phyloP scores from a whole-genome alignment of 1,140 invertebrate genomes.

The Nephotettix cincticeps region DNA sequence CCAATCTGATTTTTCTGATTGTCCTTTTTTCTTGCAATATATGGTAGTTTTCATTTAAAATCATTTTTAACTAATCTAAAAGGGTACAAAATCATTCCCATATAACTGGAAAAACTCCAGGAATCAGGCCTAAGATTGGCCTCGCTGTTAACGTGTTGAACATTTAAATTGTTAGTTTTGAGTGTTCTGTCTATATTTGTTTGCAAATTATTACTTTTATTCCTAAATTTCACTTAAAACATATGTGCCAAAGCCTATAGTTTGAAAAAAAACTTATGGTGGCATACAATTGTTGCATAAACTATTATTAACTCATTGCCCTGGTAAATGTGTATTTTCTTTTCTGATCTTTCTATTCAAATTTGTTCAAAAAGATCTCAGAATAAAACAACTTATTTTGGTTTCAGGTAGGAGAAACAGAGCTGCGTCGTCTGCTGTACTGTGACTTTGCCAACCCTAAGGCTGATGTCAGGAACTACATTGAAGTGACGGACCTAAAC shows the following conservation, averaged over 20 bases:
- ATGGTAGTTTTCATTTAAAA: no score
- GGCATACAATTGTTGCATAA: neutral
- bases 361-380: no score
- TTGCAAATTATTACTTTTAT: neutral
- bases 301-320: neutral
- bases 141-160: no score
- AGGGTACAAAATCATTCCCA: no score
- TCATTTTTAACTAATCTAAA: no score
- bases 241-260: neutral
- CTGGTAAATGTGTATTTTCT: neutral
- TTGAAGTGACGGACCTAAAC: conserved; percentile 84
- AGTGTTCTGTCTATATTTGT: no score
- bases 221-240: neutral
- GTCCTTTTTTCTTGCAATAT: no score
- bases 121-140: no score
- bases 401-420: conserved; percentile 67
- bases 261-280: neutral
- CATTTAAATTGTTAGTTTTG: no score
- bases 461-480: conserved; percentile 83
- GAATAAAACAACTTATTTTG: no score
- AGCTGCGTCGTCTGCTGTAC: conserved; percentile 85
- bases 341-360: neutral
- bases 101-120: no score
- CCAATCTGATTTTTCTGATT: no score
- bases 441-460: conserved; percentile 96